Evolutionary conservation across 2,888 invertebrate genomes (phyloP), one percentile per base, ranked within the genome.

Genomic region (Scaptomyza reducta): DNA sequence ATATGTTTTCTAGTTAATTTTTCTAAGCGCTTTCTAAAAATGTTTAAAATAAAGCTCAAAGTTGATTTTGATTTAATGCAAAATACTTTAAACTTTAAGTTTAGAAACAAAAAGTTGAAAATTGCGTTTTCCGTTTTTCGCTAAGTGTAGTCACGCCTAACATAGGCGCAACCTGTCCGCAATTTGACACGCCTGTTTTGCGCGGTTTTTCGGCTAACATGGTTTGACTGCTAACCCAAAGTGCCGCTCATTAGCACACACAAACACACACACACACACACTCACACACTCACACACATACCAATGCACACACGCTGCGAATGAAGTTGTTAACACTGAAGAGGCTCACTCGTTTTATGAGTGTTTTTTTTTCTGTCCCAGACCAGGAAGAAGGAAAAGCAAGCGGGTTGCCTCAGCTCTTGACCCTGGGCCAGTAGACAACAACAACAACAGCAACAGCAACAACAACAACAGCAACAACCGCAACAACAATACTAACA

Each of bases 191-290:
- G 79, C 87, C 76, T 47, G 61, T 58, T 77, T 69, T 56, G 54
- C 56, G 76, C 54, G 65, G 74, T 74, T 72, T 74, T 87, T 85
- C 58, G 73, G 64, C 25, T 65, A 75, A 82, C 88, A 85, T 75
- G 86, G 88, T 79, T 83, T 73, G 86, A 84, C 80, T 75, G 68
- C 61, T 9, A 72, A 51, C 42, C 14, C 51, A 45, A 78, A 74
- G 74, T 71, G 66, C 47, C 70, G 54, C 77, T 88, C 84, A 86
- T 86, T 86, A 80, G 68, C 82, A 83, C 55, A 61, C 64, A 49
- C 53, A 65, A 72, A 68, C 76, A 60, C 31, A 55, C 62, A 63
- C 33, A 47, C 31, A 47, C 16, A 49, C 13, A 55, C 29, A 44
- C 18, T 42, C 16, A 33, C 7, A 16, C 11, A 53, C 42, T 40